Conservation (phyloP, 2,888 invertebrate species). For the Helleia helle region DNA sequence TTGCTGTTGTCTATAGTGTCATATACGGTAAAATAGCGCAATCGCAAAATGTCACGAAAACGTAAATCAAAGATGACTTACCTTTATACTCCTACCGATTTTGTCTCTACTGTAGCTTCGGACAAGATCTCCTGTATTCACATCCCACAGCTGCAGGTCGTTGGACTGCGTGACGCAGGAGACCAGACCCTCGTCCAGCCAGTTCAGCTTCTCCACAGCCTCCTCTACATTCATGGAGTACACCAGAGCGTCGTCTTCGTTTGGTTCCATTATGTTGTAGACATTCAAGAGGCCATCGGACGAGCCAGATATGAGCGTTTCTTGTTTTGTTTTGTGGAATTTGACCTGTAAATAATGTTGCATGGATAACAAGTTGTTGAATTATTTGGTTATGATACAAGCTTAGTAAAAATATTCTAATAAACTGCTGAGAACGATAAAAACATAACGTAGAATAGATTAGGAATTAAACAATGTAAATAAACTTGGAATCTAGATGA, state of each 20-base stretch:
- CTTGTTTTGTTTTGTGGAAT: slow-evolving; percentile 80
- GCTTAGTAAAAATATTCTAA: too few species aligned
- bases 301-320: slow-evolving; percentile 82
- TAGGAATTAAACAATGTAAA: too few species aligned
- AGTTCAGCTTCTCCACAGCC: slow-evolving; percentile 78
- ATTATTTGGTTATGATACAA: too few species aligned
- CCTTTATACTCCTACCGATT: slow-evolving; percentile 74
- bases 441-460: too few species aligned
- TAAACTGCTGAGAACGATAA: too few species aligned
- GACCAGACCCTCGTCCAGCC: slow-evolving; percentile 62
- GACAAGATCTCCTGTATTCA: slow-evolving; percentile 75
- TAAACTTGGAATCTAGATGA: too few species aligned
- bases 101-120: slow-evolving; percentile 71
- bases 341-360: slow-evolving; percentile 59
- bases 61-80: too few species aligned
- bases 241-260: slow-evolving; percentile 86
- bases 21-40: too few species aligned
- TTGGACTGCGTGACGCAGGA: slow-evolving; percentile 82
- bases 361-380: background rate
- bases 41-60: background rate
- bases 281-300: slow-evolving; percentile 90
- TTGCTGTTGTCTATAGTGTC: too few species aligned
- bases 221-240: slow-evolving; percentile 86
- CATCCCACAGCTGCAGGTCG: slow-evolving; percentile 79
- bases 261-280: slow-evolving; percentile 81